These are phyloP conservation scores for Metallyticus violacea DNA, from an alignment of 2,888 invertebrate species.

Conservation along the genomic window DNA sequence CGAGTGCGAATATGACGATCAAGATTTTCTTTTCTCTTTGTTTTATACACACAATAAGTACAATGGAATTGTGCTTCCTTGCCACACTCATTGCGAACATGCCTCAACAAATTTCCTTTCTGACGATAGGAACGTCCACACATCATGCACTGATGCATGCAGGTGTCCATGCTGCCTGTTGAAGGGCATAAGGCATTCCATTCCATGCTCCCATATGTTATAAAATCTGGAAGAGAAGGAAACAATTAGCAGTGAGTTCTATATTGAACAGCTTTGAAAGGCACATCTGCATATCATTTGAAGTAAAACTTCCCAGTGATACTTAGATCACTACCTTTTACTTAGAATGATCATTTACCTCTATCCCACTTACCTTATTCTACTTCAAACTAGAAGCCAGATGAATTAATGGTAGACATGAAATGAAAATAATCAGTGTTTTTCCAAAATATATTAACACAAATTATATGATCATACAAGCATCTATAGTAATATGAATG, in stretches of 20 bases:
- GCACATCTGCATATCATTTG: neutral
- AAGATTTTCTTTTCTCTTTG: constrained; percentile 23
- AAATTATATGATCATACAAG: too few species aligned
- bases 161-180: neutral
- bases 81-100: constrained; percentile 71
- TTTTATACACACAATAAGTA: constrained; percentile 55
- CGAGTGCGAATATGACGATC: constrained; percentile 6
- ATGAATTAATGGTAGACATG: neutral
- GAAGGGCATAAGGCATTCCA: neutral
- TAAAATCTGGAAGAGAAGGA: neutral
- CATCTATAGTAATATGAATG: too few species aligned
- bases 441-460: too few species aligned
- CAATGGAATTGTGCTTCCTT: constrained; percentile 73
- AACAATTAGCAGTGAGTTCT: neutral
- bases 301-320: neutral
- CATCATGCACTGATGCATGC: constrained; percentile 39
- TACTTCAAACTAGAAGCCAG: neutral
- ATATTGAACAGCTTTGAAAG: neutral
- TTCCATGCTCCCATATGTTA: neutral
- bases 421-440: neutral
- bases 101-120: constrained; percentile 55
- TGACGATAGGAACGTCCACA: constrained; percentile 48
- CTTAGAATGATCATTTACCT: neutral
- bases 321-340: neutral
- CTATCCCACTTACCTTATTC: neutral